These are phyloP conservation scores for Neoitamus cyanurus DNA, from an alignment of 2,888 invertebrate species.

Conservation along the genomic window DNA sequence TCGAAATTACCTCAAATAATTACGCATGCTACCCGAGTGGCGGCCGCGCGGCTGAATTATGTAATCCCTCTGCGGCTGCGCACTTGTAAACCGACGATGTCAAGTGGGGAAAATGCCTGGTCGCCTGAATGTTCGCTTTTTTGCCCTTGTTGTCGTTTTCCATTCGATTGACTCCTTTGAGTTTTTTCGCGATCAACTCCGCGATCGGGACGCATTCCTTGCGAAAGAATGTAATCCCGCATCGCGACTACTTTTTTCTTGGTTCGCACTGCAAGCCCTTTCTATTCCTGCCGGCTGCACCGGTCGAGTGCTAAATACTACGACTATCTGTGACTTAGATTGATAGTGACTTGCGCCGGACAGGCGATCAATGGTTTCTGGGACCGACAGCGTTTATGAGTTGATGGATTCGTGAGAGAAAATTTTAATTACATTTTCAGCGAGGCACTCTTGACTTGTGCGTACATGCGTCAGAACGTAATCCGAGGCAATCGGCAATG, in stretches of 20 bases:
- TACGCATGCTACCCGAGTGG: slow-evolving; percentile 2
- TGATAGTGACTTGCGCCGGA: not conserved
- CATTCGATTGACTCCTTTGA: not conserved
- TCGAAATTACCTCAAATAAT: slow-evolving; percentile 21
- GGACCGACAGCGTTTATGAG: not conserved
- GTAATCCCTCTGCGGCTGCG: not conserved
- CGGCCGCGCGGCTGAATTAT: not conserved
- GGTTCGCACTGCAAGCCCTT: not conserved
- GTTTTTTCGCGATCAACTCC: not conserved
- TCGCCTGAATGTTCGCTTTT: not conserved
- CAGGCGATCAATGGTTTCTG: not conserved
- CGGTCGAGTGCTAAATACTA: not conserved
- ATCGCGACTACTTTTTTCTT: not conserved
- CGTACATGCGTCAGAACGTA: not conserved
- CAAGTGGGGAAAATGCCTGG: not conserved
- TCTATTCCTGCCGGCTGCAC: not conserved
- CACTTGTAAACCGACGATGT: not conserved
- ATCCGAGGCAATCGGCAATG: not conserved
- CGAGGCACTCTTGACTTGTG: not conserved
- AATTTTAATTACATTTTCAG: not conserved
- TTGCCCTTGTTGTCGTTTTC: not conserved
- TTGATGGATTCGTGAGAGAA: not conserved
- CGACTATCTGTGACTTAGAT: not conserved
- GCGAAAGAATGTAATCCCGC: not conserved
- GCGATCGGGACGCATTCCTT: not conserved